Evolutionary conservation across 2,797 vertebrate genomes (phyloP), one percentile per base, ranked within the genome.

Genomic region (Myripristis murdjan): DNA sequence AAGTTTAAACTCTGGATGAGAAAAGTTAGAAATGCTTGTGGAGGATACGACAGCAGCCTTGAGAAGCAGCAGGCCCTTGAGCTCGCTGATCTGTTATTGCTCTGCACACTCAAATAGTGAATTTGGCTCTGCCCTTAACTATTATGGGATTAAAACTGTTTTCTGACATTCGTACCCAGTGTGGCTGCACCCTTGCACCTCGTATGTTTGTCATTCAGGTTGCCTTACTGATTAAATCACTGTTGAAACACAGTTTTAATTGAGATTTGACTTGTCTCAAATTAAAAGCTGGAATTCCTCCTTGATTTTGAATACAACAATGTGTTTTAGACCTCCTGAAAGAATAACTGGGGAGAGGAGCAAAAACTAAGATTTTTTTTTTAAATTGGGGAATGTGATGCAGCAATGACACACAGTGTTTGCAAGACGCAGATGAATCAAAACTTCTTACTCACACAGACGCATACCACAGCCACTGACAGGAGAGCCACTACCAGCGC

Each of bases 401-500:
- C 15, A 46, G 3, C 14, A n/a, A 46, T 46, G 14, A 11, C 43
- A n/a, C n/a, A 18, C 43, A n/a, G 43, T 31, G 33, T 35, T 35
- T 8, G 33, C 33, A 35, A 35, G 33, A 9, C 14, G 24, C 48
- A 20, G 48, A 51, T 26, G 14, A 24, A 26, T 51, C 18, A 49
- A 49, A 31, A 31, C 20, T 49, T 2, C 2, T 51, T 6, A 5
- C 26, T 43, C 12, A 43, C 41, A 43, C 41, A 16, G 16, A 15
- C 15, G 12, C 56, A 52, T 23, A 22, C 16, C n/a, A 3, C 22
- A 23, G 33, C n/a, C 18, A 37, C 12, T 56, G 22, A 63, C 31
- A n/a, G 54, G 7, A 47, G 37, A 67, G 52, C 57, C 44, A 75
- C 70, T 75, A 84, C 82, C 85, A 75, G 88, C 89, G 92, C 90